These are phyloP conservation scores for Caracal caracal DNA, from an alignment of 2,113 vertebrate species.

Conservation along the genomic window DNA sequence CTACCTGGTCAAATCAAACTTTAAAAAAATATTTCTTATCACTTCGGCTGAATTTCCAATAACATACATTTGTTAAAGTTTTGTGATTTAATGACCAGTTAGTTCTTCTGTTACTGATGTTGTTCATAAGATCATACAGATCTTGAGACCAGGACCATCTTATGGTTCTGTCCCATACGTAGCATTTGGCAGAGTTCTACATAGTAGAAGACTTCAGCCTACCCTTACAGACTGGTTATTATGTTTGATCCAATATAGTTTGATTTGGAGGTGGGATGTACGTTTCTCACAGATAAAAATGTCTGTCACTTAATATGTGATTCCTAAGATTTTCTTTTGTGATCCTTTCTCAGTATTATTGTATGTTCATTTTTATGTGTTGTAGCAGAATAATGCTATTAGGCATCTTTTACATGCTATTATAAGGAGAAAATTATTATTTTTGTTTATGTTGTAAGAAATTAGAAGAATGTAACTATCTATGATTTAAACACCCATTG, in stretches of 20 bases:
- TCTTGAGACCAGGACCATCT: background rate
- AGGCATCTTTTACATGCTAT: background rate
- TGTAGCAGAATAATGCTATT: background rate
- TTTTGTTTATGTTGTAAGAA: background rate
- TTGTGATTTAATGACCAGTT: background rate
- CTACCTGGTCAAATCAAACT: background rate
- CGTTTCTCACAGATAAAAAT: background rate
- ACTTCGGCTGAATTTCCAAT: background rate
- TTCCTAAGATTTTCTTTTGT: background rate
- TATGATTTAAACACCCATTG: background rate
- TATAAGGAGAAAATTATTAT: background rate
- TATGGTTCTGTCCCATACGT: background rate
- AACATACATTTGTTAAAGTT: background rate
- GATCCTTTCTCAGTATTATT: background rate
- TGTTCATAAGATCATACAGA: background rate
- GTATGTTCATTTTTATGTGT: background rate
- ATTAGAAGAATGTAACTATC: background rate
- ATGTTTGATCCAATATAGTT: background rate
- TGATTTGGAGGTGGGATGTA: background rate
- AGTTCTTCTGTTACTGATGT: background rate
- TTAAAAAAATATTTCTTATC: background rate
- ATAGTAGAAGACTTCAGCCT: background rate
- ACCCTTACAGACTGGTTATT: background rate
- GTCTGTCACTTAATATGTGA: background rate
- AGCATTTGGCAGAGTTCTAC: background rate